phyloP scores from a whole-genome alignment of 2,113 vertebrate species.

The Tor tambroides region DNA sequence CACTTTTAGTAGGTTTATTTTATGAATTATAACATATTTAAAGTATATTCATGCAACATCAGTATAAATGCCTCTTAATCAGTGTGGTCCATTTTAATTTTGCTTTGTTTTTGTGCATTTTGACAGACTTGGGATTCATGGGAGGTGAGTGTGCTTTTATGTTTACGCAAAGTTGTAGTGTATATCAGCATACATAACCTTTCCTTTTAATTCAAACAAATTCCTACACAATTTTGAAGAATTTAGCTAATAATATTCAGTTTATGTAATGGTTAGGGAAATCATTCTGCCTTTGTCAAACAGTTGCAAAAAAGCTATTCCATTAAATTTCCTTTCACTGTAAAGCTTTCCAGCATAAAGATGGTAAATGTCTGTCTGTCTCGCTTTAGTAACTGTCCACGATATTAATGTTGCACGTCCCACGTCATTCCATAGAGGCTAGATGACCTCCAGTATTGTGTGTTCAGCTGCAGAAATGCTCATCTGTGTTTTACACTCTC shows the following conservation, averaged over 20 bases:
- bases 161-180: not conserved
- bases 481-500: slow-evolving; percentile 43
- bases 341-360: slow-evolving; percentile 22
- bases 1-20: not conserved
- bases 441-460: not conserved
- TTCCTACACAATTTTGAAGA: not conserved
- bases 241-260: not conserved
- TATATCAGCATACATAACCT: not conserved
- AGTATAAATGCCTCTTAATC: not conserved
- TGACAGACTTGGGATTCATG: slow-evolving; percentile 70
- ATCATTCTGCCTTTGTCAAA: not conserved
- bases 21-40: not conserved
- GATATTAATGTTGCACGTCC: slow-evolving; percentile 37
- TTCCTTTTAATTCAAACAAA: not conserved
- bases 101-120: slow-evolving; percentile 27
- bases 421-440: slow-evolving; percentile 6
- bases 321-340: slow-evolving; percentile 36
- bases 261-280: not conserved
- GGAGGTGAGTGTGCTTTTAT: slow-evolving; percentile 80
- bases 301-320: slow-evolving; percentile 4
- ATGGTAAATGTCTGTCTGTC: slow-evolving; percentile 44
- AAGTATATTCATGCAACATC: not conserved
- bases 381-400: slow-evolving; percentile 17
- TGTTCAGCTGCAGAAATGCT: slow-evolving; percentile 37
- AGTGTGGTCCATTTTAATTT: not conserved